phyloP scores from a whole-genome alignment of 2,113 vertebrate species.

The Odontophorus gujanensis region DNA sequence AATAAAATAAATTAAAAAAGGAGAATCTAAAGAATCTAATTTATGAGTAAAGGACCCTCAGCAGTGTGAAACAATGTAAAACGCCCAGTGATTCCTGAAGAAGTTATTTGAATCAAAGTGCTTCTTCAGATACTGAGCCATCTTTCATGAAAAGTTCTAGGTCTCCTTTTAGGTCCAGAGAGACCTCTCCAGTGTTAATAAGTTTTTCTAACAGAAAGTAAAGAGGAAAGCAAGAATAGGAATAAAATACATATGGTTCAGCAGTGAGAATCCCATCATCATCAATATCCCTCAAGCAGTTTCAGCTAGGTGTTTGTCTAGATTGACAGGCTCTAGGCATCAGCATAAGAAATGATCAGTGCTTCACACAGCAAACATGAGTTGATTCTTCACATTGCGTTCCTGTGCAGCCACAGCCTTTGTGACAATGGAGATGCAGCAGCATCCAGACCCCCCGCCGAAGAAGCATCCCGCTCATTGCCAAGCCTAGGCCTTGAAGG shows the following conservation, averaged over 20 bases:
- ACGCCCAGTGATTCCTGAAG: not conserved
- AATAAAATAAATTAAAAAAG: not conserved
- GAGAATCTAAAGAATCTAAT: not conserved
- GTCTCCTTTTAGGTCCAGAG: not conserved
- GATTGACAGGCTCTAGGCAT: not conserved
- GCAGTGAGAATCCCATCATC: not conserved
- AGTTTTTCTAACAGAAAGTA: not conserved
- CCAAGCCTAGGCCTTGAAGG: not conserved
- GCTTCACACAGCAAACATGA: not conserved
- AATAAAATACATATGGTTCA: not conserved
- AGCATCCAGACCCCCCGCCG: not conserved
- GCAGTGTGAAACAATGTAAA: not conserved
- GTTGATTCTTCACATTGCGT: rapidly evolving
- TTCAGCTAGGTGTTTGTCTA: not conserved
- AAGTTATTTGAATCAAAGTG: not conserved
- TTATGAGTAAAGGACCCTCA: not conserved
- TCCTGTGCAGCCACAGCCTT: not conserved
- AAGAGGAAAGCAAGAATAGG: not conserved
- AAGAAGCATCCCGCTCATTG: not conserved
- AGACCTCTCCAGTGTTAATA: not conserved
- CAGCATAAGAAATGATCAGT: rapidly evolving
- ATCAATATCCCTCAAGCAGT: not conserved
- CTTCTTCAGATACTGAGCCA: not conserved
- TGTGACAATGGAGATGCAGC: not conserved
- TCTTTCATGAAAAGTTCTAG: not conserved